A percentile compares a stretch with the other conserved stretches of the same genome.
These are phyloP conservation scores for Lathamus discolor DNA, from an alignment of 2,113 vertebrate genomes.

Conservation along the genomic window DNA sequence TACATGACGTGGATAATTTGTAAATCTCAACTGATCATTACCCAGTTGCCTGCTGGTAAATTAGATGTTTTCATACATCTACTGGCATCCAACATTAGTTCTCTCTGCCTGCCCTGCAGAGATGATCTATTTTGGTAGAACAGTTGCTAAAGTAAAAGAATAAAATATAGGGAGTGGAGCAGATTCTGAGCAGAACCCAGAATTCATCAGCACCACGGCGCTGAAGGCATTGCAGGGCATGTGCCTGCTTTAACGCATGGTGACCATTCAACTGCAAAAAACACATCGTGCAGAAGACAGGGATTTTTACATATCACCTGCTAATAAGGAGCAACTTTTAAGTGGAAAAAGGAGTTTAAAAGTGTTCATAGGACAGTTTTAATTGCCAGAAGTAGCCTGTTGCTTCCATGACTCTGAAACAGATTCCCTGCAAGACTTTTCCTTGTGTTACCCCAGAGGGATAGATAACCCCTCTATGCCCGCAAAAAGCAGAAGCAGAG, in stretches of 20 bases:
- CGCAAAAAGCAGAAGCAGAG: not conserved
- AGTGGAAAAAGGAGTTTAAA: not conserved
- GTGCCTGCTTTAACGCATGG: not conserved
- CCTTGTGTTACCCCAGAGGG: not conserved
- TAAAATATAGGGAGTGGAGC: not conserved
- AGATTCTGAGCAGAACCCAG: constrained; percentile 14
- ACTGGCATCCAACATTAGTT: constrained; percentile 7
- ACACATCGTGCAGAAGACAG: not conserved
- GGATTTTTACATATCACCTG: not conserved
- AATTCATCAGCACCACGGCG: not conserved
- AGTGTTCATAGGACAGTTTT: not conserved
- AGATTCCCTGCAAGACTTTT: not conserved
- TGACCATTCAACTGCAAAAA: not conserved
- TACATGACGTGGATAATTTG: constrained; percentile 33
- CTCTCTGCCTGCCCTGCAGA: constrained; percentile 31
- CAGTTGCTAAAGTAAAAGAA: constrained; percentile 33
- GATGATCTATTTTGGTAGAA: not conserved
- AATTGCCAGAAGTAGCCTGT: not conserved
- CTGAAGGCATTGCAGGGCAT: not conserved
- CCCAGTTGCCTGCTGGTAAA: constrained; percentile 51
- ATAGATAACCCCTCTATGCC: not conserved
- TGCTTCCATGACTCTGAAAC: not conserved
- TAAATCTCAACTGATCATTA: constrained; percentile 57
- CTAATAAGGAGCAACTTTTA: not conserved
- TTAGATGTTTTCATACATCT: constrained; percentile 49